phyloP scores from a whole-genome alignment of 2,797 vertebrate species.

The Poeciliopsis presidionis region DNA sequence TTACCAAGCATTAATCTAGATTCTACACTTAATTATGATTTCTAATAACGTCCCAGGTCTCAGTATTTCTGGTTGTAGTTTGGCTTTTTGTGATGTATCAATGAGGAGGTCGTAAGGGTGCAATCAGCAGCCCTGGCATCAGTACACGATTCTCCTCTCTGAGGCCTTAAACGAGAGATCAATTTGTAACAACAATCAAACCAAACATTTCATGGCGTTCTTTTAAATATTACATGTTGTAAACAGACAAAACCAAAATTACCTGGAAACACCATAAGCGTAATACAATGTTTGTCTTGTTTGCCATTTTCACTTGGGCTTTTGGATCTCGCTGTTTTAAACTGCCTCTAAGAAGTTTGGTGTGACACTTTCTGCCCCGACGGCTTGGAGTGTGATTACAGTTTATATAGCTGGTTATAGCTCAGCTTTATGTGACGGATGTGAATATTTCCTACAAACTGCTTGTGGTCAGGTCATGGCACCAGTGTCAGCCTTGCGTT shows the following conservation, averaged over 20 bases:
- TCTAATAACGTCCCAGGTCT: neutral
- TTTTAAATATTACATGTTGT: constrained; percentile 10
- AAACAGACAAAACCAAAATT: constrained; percentile 1
- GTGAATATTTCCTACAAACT: constrained; percentile 13
- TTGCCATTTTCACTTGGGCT: neutral
- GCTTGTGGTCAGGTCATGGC: constrained; percentile 1
- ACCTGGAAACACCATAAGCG: neutral
- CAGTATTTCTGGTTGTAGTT: neutral
- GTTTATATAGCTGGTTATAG: neutral
- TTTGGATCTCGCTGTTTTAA: neutral
- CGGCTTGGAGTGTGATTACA: neutral
- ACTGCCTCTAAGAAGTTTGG: neutral
- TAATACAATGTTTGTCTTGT: neutral
- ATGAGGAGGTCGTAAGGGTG: neutral
- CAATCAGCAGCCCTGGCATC: neutral
- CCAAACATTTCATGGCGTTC: constrained; percentile 3
- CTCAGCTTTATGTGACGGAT: neutral
- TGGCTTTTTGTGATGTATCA: neutral
- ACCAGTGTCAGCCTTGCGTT: constrained; percentile 12
- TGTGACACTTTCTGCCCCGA: neutral
- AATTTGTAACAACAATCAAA: constrained; percentile 2
- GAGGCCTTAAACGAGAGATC: constrained; percentile 2
- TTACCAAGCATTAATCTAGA: neutral
- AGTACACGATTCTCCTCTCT: neutral
- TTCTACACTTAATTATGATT: neutral